phyloP scores from a whole-genome alignment of 2,797 vertebrate genomes.

The Coendou prehensilis region DNA sequence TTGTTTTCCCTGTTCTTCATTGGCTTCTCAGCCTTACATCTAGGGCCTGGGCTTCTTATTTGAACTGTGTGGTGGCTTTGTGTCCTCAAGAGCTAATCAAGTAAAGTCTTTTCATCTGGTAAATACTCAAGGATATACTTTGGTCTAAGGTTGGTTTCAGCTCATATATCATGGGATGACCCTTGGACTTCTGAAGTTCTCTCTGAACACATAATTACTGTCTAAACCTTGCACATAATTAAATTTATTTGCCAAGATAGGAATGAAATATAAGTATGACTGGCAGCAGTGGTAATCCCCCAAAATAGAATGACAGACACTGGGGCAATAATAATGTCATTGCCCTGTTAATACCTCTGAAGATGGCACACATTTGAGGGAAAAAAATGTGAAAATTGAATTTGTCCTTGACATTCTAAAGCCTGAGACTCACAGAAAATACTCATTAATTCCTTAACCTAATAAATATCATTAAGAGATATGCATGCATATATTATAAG shows the following conservation, averaged over 20 bases:
- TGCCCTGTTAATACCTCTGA: not conserved
- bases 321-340: not conserved
- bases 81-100: not conserved
- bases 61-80: not conserved
- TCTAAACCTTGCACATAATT: conserved; percentile 5
- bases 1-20: not conserved
- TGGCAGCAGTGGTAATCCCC: not conserved
- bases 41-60: not conserved
- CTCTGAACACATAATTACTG: not conserved
- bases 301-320: not conserved
- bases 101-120: not conserved
- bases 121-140: conserved; percentile 23
- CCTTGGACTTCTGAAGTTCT: conserved; percentile 28
- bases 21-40: not conserved
- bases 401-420: conserved; percentile 11
- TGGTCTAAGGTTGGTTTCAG: not conserved
- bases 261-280: not conserved
- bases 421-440: not conserved
- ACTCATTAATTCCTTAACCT: conserved; percentile 7
- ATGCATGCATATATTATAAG: not conserved
- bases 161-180: not conserved
- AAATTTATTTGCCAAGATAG: conserved; percentile 1
- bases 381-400: not conserved
- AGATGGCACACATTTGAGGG: not conserved
- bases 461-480: conserved; percentile 27